A percentile compares a stretch with the other conserved stretches of the same genome.
These are phyloP conservation scores for Tipula confusa DNA, from an alignment of 2,888 invertebrate species.

Conservation along the genomic window DNA sequence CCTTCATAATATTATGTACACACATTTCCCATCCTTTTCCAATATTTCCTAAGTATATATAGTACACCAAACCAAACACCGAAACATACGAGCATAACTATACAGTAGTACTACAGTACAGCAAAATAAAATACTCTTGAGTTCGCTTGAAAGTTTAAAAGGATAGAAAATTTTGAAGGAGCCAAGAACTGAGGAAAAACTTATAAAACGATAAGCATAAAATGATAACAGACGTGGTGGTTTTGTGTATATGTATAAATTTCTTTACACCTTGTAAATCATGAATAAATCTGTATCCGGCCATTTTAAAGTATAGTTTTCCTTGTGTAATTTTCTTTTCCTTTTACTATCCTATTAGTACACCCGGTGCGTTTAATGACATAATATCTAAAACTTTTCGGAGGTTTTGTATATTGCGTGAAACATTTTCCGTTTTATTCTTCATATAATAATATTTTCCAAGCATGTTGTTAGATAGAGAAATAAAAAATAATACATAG, in stretches of 20 bases:
- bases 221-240: not conserved
- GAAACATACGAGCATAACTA: no score
- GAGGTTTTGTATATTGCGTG: not conserved
- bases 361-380: not conserved
- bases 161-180: not conserved
- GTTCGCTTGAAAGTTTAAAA: not conserved
- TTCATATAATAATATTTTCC: not conserved
- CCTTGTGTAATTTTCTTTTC: not conserved
- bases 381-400: not conserved
- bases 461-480: not conserved
- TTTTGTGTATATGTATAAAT: not conserved
- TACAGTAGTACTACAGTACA: no score
- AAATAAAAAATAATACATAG: not conserved
- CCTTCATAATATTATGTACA: not conserved
- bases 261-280: not conserved
- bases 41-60: not conserved
- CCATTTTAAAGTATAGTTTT: conserved; percentile 13
- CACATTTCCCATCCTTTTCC: not conserved
- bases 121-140: not conserved
- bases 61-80: no score
- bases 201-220: not conserved
- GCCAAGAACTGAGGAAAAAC: not conserved
- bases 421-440: not conserved
- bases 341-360: not conserved
- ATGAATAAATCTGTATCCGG: not conserved